These are phyloP conservation scores for Gavialis gangeticus DNA, from an alignment of 2,113 vertebrate species.

Conservation along the genomic window DNA sequence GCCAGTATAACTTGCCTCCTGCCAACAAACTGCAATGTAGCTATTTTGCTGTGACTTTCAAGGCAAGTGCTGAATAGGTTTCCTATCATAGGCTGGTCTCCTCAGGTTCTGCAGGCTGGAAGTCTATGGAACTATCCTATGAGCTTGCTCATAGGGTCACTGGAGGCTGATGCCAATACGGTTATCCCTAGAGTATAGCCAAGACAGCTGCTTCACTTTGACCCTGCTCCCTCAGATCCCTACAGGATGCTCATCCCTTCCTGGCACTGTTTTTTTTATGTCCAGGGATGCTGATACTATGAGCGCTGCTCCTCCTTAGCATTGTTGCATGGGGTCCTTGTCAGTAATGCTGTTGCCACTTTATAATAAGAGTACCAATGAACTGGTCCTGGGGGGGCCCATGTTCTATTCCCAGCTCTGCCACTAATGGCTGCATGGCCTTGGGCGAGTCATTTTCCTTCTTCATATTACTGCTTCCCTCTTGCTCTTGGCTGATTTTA, in stretches of 20 bases:
- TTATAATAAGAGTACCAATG: background rate
- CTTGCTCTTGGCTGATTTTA: too few species aligned
- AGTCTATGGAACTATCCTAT: background rate
- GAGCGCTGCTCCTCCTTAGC: accelerated
- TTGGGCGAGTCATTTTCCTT: background rate
- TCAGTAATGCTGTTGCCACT: background rate
- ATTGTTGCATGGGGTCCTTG: background rate
- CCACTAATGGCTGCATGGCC: background rate
- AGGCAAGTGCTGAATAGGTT: background rate
- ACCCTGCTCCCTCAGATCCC: accelerated
- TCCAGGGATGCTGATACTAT: background rate
- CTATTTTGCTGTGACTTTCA: accelerated
- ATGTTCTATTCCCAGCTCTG: background rate
- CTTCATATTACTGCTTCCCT: too few species aligned
- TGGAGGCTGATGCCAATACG: background rate
- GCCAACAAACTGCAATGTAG: background rate
- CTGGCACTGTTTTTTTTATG: background rate
- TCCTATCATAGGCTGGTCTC: background rate
- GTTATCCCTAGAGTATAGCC: background rate
- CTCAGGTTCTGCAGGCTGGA: background rate
- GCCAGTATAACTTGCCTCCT: background rate
- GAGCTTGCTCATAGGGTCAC: background rate
- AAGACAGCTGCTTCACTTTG: background rate
- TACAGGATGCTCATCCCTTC: accelerated
- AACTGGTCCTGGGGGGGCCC: accelerated